Evolutionary conservation across 2,888 invertebrate species (phyloP).

Genomic region (Drosophila fungiperda): DNA sequence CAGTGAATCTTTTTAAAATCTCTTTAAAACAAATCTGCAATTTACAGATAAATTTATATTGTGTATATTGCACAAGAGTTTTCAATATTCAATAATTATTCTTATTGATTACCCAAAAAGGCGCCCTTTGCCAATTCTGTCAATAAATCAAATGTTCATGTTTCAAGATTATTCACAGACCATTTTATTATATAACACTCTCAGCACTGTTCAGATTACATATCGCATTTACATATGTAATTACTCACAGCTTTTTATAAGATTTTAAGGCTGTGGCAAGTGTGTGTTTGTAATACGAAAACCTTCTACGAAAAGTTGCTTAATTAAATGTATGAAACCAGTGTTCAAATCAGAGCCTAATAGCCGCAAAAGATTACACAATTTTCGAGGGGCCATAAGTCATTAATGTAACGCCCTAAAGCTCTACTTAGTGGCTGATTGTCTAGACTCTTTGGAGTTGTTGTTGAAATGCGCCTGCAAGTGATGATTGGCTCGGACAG

Average conservation of each 20-base stretch:
- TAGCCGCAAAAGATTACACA: slow-evolving; percentile 63
- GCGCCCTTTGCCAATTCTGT: slow-evolving; percentile 10
- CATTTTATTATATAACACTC: slow-evolving; percentile 20
- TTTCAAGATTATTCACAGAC: slow-evolving; percentile 32
- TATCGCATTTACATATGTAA: slow-evolving; percentile 64
- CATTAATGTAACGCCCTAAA: slow-evolving; percentile 69
- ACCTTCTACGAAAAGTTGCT: slow-evolving; percentile 52
- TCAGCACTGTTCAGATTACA: background rate
- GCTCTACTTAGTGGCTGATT: slow-evolving; percentile 65
- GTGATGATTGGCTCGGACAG: slow-evolving; percentile 77
- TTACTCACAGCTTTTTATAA: slow-evolving; percentile 31
- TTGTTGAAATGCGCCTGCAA: slow-evolving; percentile 62
- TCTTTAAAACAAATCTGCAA: background rate
- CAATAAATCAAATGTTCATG: slow-evolving; percentile 35
- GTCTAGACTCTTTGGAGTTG: slow-evolving; percentile 46
- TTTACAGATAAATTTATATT: background rate
- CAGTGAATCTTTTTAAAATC: background rate
- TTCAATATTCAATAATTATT: slow-evolving; percentile 6
- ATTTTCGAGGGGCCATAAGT: slow-evolving; percentile 61
- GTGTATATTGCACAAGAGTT: background rate
- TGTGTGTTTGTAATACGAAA: slow-evolving; percentile 16
- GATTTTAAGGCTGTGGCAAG: slow-evolving; percentile 23
- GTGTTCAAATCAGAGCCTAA: slow-evolving; percentile 57
- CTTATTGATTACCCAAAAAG: background rate
- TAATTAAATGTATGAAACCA: slow-evolving; percentile 73